Percentiles rank a stretch among this genome's conserved stretches.
Evolutionary conservation across 2,888 invertebrate genomes (phyloP).

Genomic region (Cerastoderma edule): DNA sequence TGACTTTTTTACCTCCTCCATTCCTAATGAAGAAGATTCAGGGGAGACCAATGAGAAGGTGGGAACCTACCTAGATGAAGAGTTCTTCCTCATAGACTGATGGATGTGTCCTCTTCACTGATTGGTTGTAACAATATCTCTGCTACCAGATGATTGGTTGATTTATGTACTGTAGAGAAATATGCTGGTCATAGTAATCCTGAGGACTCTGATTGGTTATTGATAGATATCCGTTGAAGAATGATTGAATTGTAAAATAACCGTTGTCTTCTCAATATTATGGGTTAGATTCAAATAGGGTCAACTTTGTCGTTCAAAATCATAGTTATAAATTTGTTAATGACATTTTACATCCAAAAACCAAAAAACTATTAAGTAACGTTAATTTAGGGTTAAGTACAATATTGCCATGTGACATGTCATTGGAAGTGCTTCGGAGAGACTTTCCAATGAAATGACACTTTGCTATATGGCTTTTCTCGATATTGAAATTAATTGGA

Average conservation of each 20-base stretch:
- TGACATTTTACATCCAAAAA: no score
- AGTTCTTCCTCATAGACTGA: conserved; percentile 79
- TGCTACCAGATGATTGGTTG: neutral
- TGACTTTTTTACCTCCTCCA: conserved; percentile 66
- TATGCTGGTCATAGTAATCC: neutral
- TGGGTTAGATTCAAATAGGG: neutral
- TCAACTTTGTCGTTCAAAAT: no score
- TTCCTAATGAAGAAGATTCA: conserved; percentile 53
- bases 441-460: no score
- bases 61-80: conserved; percentile 77
- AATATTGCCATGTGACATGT: no score
- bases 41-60: conserved; percentile 52
- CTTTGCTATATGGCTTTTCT: no score
- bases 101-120: neutral
- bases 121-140: neutral
- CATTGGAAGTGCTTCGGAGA: no score
- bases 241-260: neutral
- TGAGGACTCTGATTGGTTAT: neutral
- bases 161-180: neutral
- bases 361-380: no score
- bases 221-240: neutral
- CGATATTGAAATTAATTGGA: no score
- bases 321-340: no score
- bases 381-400: no score
- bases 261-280: neutral